Percentiles rank a stretch among this genome's conserved stretches.
Conservation (phyloP, 2,113 vertebrate genomes). For the Nannobrachium achirus region DNA sequence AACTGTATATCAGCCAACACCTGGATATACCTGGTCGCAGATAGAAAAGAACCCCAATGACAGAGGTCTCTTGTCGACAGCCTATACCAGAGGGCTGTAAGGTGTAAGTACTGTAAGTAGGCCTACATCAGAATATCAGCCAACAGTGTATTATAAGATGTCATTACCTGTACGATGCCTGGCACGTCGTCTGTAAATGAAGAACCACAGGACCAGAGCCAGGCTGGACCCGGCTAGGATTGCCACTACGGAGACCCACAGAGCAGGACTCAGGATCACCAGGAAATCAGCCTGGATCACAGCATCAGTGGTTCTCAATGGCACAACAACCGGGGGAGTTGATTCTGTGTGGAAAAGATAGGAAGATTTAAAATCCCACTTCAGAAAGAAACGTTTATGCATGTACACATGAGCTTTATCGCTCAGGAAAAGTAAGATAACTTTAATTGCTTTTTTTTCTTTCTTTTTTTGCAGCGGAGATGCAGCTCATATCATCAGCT, state of each 20-base stretch:
- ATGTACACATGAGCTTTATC: no score
- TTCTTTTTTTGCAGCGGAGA: no score
- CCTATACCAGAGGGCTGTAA: no score
- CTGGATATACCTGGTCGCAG: no score
- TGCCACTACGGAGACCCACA: conserved; percentile 66
- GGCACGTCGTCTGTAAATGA: conserved; percentile 63
- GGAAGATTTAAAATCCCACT: background rate
- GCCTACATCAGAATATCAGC: no score
- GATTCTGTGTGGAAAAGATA: conserved; percentile 40
- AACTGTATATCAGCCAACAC: background rate
- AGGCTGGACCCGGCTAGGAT: conserved; percentile 53
- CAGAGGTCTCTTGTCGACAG: no score
- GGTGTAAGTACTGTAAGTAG: no score
- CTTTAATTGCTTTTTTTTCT: no score
- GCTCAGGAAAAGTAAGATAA: no score
- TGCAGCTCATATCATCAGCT: no score
- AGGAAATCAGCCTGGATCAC: background rate
- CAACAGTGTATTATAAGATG: background rate
- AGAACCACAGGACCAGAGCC: conserved; percentile 65
- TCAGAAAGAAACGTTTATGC: background rate
- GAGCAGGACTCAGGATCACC: conserved; percentile 18
- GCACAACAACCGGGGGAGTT: background rate
- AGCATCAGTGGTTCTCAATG: background rate
- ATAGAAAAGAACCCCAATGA: no score
- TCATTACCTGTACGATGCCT: conserved; percentile 52